Evolutionary conservation across 2,797 vertebrate genomes (phyloP), one percentile per base, ranked within the genome.

Genomic region (Heterohyrax brucei): DNA sequence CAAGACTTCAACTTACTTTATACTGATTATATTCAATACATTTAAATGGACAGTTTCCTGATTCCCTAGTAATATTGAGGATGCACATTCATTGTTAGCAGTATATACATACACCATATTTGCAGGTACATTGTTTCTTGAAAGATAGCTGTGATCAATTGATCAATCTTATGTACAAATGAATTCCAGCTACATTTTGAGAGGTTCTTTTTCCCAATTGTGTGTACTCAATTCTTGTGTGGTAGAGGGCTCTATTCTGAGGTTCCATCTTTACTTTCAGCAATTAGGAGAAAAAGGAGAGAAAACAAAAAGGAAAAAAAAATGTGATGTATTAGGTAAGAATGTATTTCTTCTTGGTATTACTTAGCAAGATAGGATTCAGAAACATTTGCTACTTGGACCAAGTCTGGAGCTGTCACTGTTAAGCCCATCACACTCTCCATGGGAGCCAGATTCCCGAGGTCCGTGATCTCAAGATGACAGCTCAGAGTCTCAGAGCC

Each of bases 1-100:
- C 82, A 86, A 39, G 1, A 80, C 81, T 93, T 93, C 79, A 89
- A 85, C 46, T 81, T 79, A 53, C 44, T 82, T 89, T 82, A n/a
- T 9, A 61, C 7, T 66, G 64, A 79, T 76, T 91, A 75, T 72
- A 72, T 48, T 87, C n/a, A 77, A 70, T 75, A n/a, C 53, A 75
- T 68, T 56, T 75, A 77, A 89, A 75, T 39, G 83, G 66, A 90
- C 26, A 91, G 59, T 83, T 95, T 93, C 26, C 28, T 73, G 28
- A 53, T 83, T 92, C 24, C 28, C 39, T 82, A n/a, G 18, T 53
- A 75, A 79, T 93, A 82, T 75, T 39, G 22, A 68, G 4, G 28
- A 9, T 73, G 21, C 44, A 87, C 3, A 56, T 62, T 82, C 18
- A 89, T 33, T n/a, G 56, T 92, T 89, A 70, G 46, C 89, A 72